These are phyloP conservation scores for Ethmia dodecea DNA, from an alignment of 2,888 invertebrate species.

Conservation along the genomic window DNA sequence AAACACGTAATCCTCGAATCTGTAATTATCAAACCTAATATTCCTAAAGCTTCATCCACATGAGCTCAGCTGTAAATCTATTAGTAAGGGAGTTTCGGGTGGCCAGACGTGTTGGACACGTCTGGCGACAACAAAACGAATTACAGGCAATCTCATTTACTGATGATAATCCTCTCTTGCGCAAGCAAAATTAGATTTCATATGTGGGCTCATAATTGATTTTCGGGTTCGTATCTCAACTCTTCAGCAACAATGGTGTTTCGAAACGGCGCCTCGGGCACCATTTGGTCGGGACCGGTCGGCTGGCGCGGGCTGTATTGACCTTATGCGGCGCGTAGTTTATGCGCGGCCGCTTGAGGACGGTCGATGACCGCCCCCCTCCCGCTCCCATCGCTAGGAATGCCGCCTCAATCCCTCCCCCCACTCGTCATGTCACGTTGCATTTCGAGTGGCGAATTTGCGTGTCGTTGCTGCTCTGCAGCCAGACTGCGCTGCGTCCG, in stretches of 20 bases:
- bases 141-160: slow-evolving; percentile 43
- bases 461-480: slow-evolving; percentile 45
- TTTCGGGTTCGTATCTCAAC: slow-evolving; percentile 34
- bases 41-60: slow-evolving; percentile 24
- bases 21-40: slow-evolving; percentile 8
- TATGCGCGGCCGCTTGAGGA: slow-evolving; percentile 68
- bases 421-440: slow-evolving; percentile 61
- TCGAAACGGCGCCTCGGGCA: slow-evolving; percentile 42
- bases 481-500: slow-evolving; percentile 19
- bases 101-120: slow-evolving; percentile 15
- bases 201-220: slow-evolving; percentile 57
- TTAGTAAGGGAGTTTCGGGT: slow-evolving; percentile 17
- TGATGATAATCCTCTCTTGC: slow-evolving; percentile 44
- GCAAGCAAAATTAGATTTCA: slow-evolving; percentile 55
- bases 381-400: slow-evolving; percentile 52
- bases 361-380: slow-evolving; percentile 70
- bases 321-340: slow-evolving; percentile 74
- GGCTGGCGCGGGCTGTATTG: slow-evolving; percentile 38
- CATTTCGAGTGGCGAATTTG: slow-evolving; percentile 68
- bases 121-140: slow-evolving; percentile 36
- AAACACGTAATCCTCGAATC: slow-evolving; percentile 2
- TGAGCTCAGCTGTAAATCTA: slow-evolving; percentile 11
- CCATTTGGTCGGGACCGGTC: slow-evolving; percentile 21
- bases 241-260: slow-evolving; percentile 54
- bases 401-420: slow-evolving; percentile 40